Evolutionary conservation across 64 coral and sea anemone species (phyloP).

Genomic region (Montipora sp.): DNA sequence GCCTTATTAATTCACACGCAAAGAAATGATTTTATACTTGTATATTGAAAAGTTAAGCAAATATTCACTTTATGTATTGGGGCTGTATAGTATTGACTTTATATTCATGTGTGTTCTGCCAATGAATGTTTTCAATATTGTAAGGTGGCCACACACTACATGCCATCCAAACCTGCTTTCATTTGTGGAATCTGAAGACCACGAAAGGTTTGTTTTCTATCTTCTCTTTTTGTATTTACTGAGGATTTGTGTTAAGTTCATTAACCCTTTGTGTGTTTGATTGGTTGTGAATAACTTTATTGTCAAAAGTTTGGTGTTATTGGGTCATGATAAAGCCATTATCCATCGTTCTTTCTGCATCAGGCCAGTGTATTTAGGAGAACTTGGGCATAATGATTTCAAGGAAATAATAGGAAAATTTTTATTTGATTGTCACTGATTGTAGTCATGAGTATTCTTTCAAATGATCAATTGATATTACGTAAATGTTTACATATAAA

Average conservation of each 20-base stretch:
- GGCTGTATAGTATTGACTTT: not conserved
- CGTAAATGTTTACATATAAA: no score
- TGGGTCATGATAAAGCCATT: not conserved
- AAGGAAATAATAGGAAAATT: not conserved
- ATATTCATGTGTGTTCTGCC: not conserved
- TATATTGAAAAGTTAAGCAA: not conserved
- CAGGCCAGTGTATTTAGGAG: not conserved
- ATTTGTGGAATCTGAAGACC: not conserved
- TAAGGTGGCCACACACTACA: not conserved
- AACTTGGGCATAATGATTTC: not conserved
- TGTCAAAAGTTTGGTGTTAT: not conserved
- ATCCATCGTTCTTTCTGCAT: not conserved
- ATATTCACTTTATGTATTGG: not conserved
- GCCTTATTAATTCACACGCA: no score
- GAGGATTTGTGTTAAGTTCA: not conserved
- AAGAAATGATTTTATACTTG: not conserved
- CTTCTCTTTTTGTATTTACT: not conserved
- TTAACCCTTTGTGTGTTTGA: not conserved
- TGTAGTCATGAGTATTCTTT: not conserved
- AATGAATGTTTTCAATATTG: not conserved
- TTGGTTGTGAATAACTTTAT: not conserved
- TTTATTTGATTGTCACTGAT: not conserved
- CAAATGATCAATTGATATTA: no score
- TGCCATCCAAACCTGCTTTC: not conserved
- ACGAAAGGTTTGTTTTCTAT: constrained; percentile 9